Conservation (phyloP, 2,113 vertebrate genomes). For the Albula glossodonta region DNA sequence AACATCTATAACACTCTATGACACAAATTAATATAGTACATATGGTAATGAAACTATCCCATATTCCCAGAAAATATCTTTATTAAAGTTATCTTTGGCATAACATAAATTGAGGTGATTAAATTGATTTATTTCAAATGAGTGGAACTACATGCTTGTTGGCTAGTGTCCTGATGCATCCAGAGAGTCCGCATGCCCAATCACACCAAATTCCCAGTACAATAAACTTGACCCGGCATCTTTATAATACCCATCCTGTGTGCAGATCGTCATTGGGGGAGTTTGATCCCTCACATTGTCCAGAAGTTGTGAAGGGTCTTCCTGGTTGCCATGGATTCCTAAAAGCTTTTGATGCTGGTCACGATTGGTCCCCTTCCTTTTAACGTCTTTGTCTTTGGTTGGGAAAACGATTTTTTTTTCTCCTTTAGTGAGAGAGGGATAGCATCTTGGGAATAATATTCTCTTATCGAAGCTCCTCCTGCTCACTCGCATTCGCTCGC, state of each 20-base stretch:
- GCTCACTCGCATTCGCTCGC: constrained; percentile 28
- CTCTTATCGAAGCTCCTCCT: constrained; percentile 33
- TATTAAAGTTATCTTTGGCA: too few relatives aligned
- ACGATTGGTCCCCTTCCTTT: constrained; percentile 63
- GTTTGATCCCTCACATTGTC: constrained; percentile 66
- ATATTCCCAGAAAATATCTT: too few relatives aligned
- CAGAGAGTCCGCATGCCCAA: not conserved
- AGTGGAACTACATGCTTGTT: not conserved
- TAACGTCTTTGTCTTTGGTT: constrained; percentile 65
- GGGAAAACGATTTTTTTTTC: constrained; percentile 56
- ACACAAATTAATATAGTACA: too few relatives aligned
- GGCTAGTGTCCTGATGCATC: not conserved
- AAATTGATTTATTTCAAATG: not conserved
- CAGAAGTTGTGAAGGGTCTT: constrained; percentile 66
- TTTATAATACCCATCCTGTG: constrained; percentile 46
- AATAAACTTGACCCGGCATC: constrained; percentile 1
- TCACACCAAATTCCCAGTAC: not conserved
- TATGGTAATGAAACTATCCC: too few relatives aligned
- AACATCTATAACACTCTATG: too few relatives aligned
- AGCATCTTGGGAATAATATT: constrained; percentile 45
- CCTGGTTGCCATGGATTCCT: constrained; percentile 71
- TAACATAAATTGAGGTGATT: too few relatives aligned
- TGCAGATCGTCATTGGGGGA: constrained; percentile 50
- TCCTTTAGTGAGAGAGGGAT: constrained; percentile 36
- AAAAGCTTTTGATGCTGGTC: constrained; percentile 63